These are phyloP conservation scores for Aleiodes leptofemur DNA, from an alignment of 2,888 invertebrate genomes.

Conservation along the genomic window DNA sequence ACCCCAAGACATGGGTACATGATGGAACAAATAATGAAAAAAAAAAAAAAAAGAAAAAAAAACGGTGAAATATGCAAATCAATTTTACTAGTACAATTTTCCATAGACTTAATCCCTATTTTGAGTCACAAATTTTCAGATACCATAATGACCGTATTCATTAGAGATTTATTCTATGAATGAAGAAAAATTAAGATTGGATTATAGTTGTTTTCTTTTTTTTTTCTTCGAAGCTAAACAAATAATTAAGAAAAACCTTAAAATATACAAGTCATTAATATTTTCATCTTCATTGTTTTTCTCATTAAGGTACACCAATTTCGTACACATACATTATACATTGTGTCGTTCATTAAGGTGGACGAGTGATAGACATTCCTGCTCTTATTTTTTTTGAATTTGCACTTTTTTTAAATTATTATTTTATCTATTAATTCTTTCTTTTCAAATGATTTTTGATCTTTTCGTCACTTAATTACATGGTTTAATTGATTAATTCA, in stretches of 20 bases:
- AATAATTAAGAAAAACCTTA: conserved; percentile 29
- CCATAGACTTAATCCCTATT: conserved; percentile 18
- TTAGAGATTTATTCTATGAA: conserved; percentile 26
- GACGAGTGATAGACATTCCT: conserved; percentile 45
- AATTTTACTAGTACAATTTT: conserved; percentile 2
- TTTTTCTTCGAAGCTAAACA: conserved; percentile 2
- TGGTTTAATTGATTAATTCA: conserved; percentile 16
- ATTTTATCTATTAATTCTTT: neutral
- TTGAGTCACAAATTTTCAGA: neutral
- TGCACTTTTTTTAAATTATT: neutral
- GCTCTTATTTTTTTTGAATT: conserved; percentile 34
- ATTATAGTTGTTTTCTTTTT: conserved; percentile 27
- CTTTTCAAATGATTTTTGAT: neutral
- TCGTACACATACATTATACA: conserved; percentile 44
- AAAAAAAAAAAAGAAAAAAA: conserved; percentile 13
- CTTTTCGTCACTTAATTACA: neutral
- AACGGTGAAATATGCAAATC: neutral
- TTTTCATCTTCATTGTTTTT: conserved; percentile 38
- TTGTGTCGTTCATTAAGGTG: conserved; percentile 42
- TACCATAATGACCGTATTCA: conserved; percentile 5
- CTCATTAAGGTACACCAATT: conserved; percentile 45
- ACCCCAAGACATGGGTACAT: conserved; percentile 24
- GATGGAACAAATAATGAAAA: conserved; percentile 5
- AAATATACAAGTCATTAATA: conserved; percentile 27
- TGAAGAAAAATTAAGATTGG: conserved; percentile 10